Evolutionary conservation across 2,888 invertebrate species (phyloP), one percentile per base, ranked within the genome.

Genomic region (Chelonus formosanus): DNA sequence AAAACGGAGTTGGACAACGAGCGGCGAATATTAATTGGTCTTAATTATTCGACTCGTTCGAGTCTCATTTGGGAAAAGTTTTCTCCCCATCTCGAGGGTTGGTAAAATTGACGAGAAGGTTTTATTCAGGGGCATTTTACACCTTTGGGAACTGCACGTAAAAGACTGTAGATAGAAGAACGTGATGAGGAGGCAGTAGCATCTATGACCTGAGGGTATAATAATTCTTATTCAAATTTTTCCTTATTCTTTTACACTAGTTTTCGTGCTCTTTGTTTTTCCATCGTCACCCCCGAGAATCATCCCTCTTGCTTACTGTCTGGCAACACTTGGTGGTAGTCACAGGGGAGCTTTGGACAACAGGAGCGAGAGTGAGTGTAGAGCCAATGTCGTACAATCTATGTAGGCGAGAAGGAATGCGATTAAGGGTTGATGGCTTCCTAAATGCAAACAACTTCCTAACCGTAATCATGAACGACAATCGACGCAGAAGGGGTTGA

Each of bases 351-450:
- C 45, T 45, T 47, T 53, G 47, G 62, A 63, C 40, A 43, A n/a
- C 3, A 58, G 53, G n/a, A 36, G 43, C 48, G 55, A 32, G 62
- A 36, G 52, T 54, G 44, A 10, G 20, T 48, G 10, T 7, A 54
- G 31, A 48, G 36, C 35, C 10, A 32, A 6, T 6, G 45, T 8
- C 69, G 70, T 76, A 73, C 76, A 80, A 78, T 78, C 74, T 78
- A 78, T 78, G 74, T 73, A 73, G 78, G 77, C 78, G 76, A 74
- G 76, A 76, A 78, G 79, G 78, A 82, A 82, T 80, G 80, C 80
- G 81, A 82, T 83, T 82, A 83, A 80, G 79, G 80, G 81, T 78
- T 82, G 83, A 82, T 82, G 83, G 81, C 78, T 82, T 82, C 80
- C 81, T 81, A 82, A 83, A 82, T 80, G 81, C 80, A 81, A 82